Evolutionary conservation across 2,888 invertebrate genomes (phyloP).

Genomic region (Galerucella calmariensis): DNA sequence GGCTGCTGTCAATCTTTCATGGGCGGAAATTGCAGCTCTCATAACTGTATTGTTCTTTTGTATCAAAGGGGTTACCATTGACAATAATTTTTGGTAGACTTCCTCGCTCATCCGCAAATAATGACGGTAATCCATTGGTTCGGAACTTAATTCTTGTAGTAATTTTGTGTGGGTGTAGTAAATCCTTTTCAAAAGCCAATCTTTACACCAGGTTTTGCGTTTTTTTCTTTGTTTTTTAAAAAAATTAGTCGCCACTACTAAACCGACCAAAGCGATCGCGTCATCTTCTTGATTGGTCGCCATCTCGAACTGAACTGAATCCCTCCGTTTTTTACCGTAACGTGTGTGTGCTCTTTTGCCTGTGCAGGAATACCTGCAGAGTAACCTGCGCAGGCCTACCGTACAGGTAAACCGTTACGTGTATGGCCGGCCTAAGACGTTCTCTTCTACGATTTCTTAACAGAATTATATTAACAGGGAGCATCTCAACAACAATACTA

Average conservation of each 20-base stretch:
- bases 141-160: constrained; percentile 22
- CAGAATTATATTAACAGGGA: no score
- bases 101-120: constrained; percentile 46
- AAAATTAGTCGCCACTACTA: not conserved
- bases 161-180: constrained; percentile 23
- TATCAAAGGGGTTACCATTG: constrained; percentile 37
- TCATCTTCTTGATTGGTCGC: constrained; percentile 9
- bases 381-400: not conserved
- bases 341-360: constrained; percentile 12
- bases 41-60: constrained; percentile 42
- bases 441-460: constrained; percentile 18
- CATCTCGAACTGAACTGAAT: not conserved
- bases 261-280: constrained; percentile 13
- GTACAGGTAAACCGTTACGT: no score
- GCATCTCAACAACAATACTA: no score
- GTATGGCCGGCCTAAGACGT: not conserved
- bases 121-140: constrained; percentile 42
- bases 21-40: constrained; percentile 45
- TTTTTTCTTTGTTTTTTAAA: constrained; percentile 20
- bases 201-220: constrained; percentile 27
- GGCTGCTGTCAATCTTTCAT: constrained; percentile 47
- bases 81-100: constrained; percentile 41
- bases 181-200: constrained; percentile 25
- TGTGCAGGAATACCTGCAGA: not conserved
- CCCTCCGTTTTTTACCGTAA: constrained; percentile 1